Percentiles rank a stretch among this genome's conserved stretches.
phyloP scores from a whole-genome alignment of 2,888 invertebrate species.

The Spicauda simplicius region DNA sequence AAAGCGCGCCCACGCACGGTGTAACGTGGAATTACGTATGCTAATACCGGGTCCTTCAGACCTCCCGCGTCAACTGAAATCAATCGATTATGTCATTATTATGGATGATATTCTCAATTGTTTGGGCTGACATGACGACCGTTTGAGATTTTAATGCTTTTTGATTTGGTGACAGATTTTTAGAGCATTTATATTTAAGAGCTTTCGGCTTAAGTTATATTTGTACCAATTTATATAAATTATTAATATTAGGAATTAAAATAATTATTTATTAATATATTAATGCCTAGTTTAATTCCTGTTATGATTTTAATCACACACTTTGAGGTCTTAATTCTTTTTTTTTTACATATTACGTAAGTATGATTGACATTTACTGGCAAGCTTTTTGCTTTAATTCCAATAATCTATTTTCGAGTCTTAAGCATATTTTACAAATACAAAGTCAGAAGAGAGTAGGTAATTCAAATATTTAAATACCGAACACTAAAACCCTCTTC shows the following conservation, averaged over 20 bases:
- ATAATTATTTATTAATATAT: too few species aligned
- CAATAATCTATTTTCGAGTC: too few species aligned
- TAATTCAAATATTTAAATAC: background rate
- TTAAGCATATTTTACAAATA: too few species aligned
- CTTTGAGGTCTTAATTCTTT: too few species aligned
- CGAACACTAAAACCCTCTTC: background rate
- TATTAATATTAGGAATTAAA: too few species aligned
- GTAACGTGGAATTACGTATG: slow-evolving; percentile 71
- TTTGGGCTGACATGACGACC: slow-evolving; percentile 11
- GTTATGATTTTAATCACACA: too few species aligned
- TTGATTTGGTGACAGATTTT: slow-evolving; percentile 10
- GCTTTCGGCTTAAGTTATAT: background rate
- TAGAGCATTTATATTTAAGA: background rate
- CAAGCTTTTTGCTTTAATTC: too few species aligned
- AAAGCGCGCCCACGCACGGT: slow-evolving; percentile 53
- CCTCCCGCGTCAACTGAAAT: slow-evolving; percentile 56
- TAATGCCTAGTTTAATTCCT: too few species aligned
- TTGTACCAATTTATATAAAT: too few species aligned
- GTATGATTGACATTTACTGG: too few species aligned
- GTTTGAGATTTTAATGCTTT: slow-evolving; percentile 10
- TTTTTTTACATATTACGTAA: too few species aligned
- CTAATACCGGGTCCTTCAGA: slow-evolving; percentile 81
- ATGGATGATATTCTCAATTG: slow-evolving; percentile 34
- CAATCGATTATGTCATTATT: slow-evolving; percentile 35
- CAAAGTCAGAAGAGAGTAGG: too few species aligned